Evolutionary conservation across 2,797 vertebrate genomes (phyloP), one percentile per base, ranked within the genome.

Genomic region (Cirrhinus mrigala): DNA sequence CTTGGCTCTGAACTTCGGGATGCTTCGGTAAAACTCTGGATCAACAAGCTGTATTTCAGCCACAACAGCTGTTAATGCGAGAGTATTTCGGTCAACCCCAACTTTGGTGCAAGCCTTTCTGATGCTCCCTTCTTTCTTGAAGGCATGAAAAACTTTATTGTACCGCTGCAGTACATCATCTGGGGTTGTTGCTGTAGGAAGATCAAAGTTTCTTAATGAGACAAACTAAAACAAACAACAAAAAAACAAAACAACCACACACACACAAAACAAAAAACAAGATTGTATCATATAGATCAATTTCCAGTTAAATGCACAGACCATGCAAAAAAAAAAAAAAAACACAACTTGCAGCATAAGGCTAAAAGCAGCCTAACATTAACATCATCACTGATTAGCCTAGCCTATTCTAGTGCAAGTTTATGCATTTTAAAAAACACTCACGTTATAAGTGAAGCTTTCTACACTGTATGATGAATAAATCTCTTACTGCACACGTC

Each of bases 21-120:
- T 66, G 15, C 15, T 66, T 66, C 27, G 2, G 62, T 66, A 66
- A 66, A 66, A 66, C 62, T 64, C 62, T 27, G 27, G 24, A 64
- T 64, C 62, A 64, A 64, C n/a, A 64, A 64, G 27, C 62, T 64
- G 27, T 15, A 64, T 64, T 64, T 64, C 62, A 29, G 27, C 62
- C 62, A 64, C 27, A 64, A 64, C 62, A 64, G 27, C 62, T 64
- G 62, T 64, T 64, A 64, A 64, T 64, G 62, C 27, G 12, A 64
- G 62, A 15, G 62, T 64, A 64, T 64, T 64, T 6, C 14, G 14
- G 27, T 64, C 62, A 64, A 29, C 62, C 27, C 62, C 62, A 16
- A 64, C 62, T 64, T 64, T 64, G 62, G 62, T 8, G 27, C 62
- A 64, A 29, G 62, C 62, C 27, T 64, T 64, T 29, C 62, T 64